Evolutionary conservation across 2,888 invertebrate genomes (phyloP).

Genomic region (Leptinotarsa tumamoca): DNA sequence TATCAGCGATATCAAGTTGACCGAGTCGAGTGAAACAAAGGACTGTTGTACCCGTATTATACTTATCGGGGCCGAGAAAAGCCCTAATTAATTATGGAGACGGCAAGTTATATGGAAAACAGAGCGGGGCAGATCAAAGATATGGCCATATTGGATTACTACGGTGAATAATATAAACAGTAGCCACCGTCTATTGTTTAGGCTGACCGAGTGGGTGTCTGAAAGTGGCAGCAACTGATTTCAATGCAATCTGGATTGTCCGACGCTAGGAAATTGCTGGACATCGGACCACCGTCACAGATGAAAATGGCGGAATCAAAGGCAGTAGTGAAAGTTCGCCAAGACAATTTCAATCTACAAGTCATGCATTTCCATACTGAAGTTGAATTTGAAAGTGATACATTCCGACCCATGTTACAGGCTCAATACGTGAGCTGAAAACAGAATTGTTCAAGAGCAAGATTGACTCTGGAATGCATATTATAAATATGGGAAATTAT

Average conservation of each 20-base stretch:
- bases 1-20: constrained; percentile 43
- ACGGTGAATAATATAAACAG: constrained; percentile 60
- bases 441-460: too few species aligned
- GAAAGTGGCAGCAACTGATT: constrained; percentile 14
- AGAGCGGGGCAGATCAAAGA: constrained; percentile 62
- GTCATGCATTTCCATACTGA: too few species aligned
- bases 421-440: too few species aligned
- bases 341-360: too few species aligned
- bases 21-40: constrained; percentile 46
- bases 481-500: too few species aligned
- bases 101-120: constrained; percentile 60
- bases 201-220: constrained; percentile 46
- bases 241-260: constrained; percentile 13
- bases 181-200: constrained; percentile 60
- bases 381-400: too few species aligned
- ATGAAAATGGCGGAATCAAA: background rate
- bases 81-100: constrained; percentile 60
- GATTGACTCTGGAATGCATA: too few species aligned
- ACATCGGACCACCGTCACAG: constrained; percentile 1
- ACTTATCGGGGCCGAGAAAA: constrained; percentile 50
- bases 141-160: constrained; percentile 60
- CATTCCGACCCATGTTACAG: too few species aligned
- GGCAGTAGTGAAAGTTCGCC: too few species aligned
- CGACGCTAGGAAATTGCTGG: constrained; percentile 6
- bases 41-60: constrained; percentile 49